These are phyloP conservation scores for Aphis craccivora DNA, from an alignment of 1,140 invertebrate genomes.

Conservation along the genomic window DNA sequence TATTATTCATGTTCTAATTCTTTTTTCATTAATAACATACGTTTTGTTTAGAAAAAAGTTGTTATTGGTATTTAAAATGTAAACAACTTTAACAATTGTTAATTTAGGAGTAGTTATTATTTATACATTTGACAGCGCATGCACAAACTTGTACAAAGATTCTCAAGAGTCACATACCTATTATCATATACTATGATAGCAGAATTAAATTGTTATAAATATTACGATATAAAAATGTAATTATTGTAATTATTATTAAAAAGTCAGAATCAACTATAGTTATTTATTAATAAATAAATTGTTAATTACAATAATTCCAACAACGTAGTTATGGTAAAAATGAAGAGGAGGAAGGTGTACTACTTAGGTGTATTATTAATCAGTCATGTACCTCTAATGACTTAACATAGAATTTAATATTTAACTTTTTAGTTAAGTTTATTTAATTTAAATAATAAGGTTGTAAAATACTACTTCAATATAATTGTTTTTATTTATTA, in stretches of 20 bases:
- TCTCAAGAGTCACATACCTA: no score
- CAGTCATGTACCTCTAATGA: no score
- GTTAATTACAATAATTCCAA: neutral
- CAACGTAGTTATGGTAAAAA: neutral
- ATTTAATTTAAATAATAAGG: no score
- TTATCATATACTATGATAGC: neutral
- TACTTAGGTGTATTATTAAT: no score
- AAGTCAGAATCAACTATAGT: neutral
- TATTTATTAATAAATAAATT: neutral
- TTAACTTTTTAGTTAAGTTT: no score
- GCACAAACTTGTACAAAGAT: no score
- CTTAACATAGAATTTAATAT: no score
- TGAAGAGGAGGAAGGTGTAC: fast-evolving
- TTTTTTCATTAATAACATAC: neutral
- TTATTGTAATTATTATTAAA: neutral
- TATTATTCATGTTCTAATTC: neutral
- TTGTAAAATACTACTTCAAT: no score
- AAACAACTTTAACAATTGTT: neutral
- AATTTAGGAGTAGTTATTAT: neutral
- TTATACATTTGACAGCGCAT: neutral
- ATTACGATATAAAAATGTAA: neutral
- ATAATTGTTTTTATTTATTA: no score
- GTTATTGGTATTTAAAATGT: neutral
- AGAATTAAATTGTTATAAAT: neutral
- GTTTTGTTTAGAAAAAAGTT: neutral